Evolutionary conservation across 2,113 vertebrate species (phyloP), one percentile per base, ranked within the genome.

Genomic region (Notiomystis cincta): DNA sequence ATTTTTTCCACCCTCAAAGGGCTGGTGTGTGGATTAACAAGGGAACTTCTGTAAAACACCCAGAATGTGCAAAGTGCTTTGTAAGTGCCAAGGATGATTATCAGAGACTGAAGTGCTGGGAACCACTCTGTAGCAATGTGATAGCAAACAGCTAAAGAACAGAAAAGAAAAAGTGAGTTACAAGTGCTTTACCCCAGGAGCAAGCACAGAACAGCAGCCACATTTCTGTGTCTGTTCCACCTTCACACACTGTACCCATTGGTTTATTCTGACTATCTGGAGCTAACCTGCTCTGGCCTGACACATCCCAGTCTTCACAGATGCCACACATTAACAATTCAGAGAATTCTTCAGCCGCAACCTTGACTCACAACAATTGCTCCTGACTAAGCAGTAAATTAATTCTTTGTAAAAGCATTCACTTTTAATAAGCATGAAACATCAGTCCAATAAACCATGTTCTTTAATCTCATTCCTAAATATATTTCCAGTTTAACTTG

Each of bases 71-170:
- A 6, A 44, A 82, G 40, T 9, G 51, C 61, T 27, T 10, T 0
- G 1, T 15, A 58, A 80, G 38, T 1, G 0, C 58, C 22, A 53
- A 37, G 62, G 38, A 80, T 47, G 28, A 37, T 31, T 38, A 33
- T 2, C 11, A 56, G 33, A 72, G 38, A 19, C 57, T 44, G 9
- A n/a, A 62, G 38, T 8, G 56, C 60, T 81, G 40, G 15, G 47
- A 87, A 44, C 11, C 13, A 4, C 13, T 66, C 60, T 23, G 18
- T 3, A 33, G 30, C 0, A 0, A 53, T 1, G 10, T 19, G 42
- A 87, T 6, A 18, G 7, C 2, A 6, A 65, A 30, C 0, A 57
- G 17, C 8, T 10, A 10, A 38, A 37, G 7, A 40, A 35, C 35
- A 25, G 20, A 15, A 35, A 45, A 53, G 5, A 40, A 62, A 35